Conservation (phyloP, 2,888 invertebrate species). For the Stramonita haemastoma region DNA sequence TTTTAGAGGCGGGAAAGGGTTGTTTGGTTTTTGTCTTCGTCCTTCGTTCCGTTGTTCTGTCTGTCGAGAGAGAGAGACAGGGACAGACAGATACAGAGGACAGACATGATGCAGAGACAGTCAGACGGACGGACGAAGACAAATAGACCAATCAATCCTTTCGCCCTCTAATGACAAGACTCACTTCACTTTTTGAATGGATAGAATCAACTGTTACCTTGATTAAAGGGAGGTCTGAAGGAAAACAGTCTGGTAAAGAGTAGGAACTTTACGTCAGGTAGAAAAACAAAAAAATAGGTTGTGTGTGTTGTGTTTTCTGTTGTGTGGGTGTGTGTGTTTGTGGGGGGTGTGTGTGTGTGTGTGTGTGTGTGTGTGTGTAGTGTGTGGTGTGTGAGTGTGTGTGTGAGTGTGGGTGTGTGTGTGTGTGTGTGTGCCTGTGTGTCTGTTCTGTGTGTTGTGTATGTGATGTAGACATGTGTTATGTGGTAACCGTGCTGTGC, state of each 20-base stretch:
- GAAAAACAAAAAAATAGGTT: background rate
- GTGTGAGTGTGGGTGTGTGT: background rate
- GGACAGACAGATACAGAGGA: background rate
- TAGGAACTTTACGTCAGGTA: too few species aligned
- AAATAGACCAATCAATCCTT: background rate
- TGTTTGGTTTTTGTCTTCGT: too few species aligned
- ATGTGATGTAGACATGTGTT: background rate
- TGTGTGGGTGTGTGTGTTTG: background rate
- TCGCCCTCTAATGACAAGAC: too few species aligned
- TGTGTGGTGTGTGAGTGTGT: background rate
- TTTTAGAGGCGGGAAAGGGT: background rate
- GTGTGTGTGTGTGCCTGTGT: slow-evolving; percentile 11
- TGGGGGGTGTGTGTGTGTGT: background rate
- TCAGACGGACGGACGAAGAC: background rate
- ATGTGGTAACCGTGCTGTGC: background rate
- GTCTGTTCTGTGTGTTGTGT: slow-evolving; percentile 12
- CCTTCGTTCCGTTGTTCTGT: too few species aligned
- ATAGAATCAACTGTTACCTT: too few species aligned
- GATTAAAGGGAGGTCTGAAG: too few species aligned
- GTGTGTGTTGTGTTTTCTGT: background rate
- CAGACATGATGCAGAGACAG: background rate
- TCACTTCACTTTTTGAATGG: too few species aligned
- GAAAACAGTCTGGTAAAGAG: too few species aligned
- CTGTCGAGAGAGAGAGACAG: too few species aligned
- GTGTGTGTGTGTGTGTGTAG: background rate